Conservation (phyloP, 2,113 vertebrate genomes). For the Macquaria australasica region DNA sequence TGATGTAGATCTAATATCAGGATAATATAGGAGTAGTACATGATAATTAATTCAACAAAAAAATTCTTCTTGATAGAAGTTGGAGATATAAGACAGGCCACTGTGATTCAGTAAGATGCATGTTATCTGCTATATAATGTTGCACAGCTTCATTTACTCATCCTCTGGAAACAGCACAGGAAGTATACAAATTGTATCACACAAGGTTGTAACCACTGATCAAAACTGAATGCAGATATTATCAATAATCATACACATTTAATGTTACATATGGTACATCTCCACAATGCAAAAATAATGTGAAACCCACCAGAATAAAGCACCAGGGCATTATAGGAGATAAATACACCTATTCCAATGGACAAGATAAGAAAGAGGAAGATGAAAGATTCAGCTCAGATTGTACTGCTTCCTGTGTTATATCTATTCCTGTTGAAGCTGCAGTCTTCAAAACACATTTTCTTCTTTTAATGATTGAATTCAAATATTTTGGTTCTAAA, state of each 20-base stretch:
- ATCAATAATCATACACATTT: constrained; percentile 11
- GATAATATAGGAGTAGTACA: not conserved
- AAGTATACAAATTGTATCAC: not conserved
- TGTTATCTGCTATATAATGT: constrained; percentile 13
- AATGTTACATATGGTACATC: constrained; percentile 11
- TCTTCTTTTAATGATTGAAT: constrained; percentile 23
- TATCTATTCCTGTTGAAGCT: constrained; percentile 2
- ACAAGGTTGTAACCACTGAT: not conserved
- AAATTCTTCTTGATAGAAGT: not conserved
- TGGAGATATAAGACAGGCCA: constrained; percentile 6
- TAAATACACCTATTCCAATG: constrained; percentile 15
- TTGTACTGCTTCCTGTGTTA: not conserved
- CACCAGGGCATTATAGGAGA: constrained; percentile 1
- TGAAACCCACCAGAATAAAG: not conserved
- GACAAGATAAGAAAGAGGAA: constrained; percentile 34
- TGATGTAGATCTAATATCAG: not conserved
- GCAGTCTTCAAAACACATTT: constrained; percentile 17
- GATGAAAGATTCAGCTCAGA: not conserved
- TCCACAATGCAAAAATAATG: not conserved
- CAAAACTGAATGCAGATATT: not conserved
- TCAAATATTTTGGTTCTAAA: constrained; percentile 10
- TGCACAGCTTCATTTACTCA: constrained; percentile 12
- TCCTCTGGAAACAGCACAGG: not conserved
- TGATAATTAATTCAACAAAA: not conserved
- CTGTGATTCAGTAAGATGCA: not conserved